A percentile compares a stretch with the other conserved stretches of the same genome.
phyloP scores from a whole-genome alignment of 2,113 vertebrate species.

The Cinclus cinclus region DNA sequence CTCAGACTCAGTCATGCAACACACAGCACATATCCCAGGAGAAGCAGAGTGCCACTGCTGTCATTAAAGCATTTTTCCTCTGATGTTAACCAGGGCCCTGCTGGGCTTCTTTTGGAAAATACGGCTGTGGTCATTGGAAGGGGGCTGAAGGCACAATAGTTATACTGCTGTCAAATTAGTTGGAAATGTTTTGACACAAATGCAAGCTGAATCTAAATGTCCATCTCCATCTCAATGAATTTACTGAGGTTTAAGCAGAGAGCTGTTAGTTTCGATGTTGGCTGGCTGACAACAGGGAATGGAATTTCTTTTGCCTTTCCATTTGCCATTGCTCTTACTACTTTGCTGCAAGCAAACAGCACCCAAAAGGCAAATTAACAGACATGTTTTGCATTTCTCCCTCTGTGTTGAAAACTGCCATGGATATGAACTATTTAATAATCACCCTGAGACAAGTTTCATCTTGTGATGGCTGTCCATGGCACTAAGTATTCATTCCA shows the following conservation, averaged over 20 bases:
- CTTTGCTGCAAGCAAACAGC: background rate
- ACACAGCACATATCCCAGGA: background rate
- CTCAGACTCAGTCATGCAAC: background rate
- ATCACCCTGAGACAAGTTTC: background rate
- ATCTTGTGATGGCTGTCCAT: background rate
- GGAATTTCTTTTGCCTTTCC: background rate
- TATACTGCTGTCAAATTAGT: slow-evolving; percentile 6
- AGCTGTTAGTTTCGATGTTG: background rate
- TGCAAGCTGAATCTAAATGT: slow-evolving; percentile 1
- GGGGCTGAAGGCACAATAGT: background rate
- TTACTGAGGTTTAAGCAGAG: background rate
- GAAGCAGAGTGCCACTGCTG: background rate
- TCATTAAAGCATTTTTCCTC: background rate
- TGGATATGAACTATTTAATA: background rate
- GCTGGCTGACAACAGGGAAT: background rate
- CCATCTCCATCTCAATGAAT: background rate
- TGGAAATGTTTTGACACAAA: slow-evolving; percentile 37
- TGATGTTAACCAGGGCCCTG: slow-evolving; percentile 9
- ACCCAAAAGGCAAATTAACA: background rate
- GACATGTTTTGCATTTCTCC: slow-evolving; percentile 1
- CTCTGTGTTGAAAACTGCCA: background rate
- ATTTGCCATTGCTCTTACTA: background rate
- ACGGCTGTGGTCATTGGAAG: background rate
- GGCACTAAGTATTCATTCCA: background rate
- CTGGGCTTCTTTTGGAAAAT: background rate